These are phyloP conservation scores for Trissonchulus latispiculum DNA, from an alignment of 2,888 invertebrate species.

Conservation along the genomic window DNA sequence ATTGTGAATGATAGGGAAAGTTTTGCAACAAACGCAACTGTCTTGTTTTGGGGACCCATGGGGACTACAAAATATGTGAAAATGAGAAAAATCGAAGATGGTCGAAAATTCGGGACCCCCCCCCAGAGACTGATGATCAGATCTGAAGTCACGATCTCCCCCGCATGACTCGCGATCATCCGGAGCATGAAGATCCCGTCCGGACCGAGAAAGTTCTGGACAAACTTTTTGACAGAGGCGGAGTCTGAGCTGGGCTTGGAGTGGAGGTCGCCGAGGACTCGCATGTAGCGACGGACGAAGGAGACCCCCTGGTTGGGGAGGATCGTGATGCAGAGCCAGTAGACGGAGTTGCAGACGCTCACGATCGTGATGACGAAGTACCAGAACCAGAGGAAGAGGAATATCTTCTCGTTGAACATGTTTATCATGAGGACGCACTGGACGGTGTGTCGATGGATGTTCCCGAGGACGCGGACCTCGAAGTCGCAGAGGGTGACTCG, in stretches of 20 bases:
- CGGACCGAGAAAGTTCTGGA: slow-evolving; percentile 39
- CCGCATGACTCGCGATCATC: slow-evolving; percentile 44
- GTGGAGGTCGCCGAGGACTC: slow-evolving; percentile 40
- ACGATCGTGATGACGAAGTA: slow-evolving; percentile 41
- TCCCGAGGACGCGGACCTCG: slow-evolving; percentile 32
- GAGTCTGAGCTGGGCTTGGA: slow-evolving; percentile 41
- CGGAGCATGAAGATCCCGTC: slow-evolving; percentile 43
- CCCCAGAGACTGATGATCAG: slow-evolving; percentile 42
- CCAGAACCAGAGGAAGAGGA: slow-evolving; percentile 42
- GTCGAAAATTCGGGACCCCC: too few species aligned
- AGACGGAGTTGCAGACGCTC: slow-evolving; percentile 39
- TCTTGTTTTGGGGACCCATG: too few species aligned
- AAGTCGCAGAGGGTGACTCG: slow-evolving; percentile 43
- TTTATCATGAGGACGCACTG: slow-evolving; percentile 44
- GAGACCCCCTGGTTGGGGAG: slow-evolving; percentile 41
- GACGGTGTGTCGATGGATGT: slow-evolving; percentile 37
- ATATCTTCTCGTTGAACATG: slow-evolving; percentile 43
- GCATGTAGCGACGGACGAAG: slow-evolving; percentile 42
- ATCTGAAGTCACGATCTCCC: slow-evolving; percentile 42
- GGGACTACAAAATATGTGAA: too few species aligned
- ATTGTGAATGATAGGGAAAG: too few species aligned
- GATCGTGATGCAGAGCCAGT: slow-evolving; percentile 43
- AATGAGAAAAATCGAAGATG: too few species aligned
- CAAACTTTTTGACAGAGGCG: slow-evolving; percentile 40
- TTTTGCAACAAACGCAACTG: too few species aligned